Base-by-base conservation (phyloP, 1,140 invertebrate genomes). In the Drosophila nigromelanica region DNA sequence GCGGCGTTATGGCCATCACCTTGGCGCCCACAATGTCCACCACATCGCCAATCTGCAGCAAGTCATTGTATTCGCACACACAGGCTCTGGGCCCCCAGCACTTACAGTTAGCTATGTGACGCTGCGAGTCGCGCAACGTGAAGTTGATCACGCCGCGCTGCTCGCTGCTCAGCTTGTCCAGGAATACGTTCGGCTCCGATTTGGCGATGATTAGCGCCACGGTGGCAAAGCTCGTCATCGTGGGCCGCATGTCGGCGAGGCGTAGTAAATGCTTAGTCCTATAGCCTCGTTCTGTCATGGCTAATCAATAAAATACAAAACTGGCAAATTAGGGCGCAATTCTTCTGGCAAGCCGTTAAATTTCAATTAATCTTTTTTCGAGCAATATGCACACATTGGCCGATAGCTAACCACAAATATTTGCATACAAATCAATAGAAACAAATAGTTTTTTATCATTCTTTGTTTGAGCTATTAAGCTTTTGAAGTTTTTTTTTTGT, bases 71-170 rank as follows among this genome's bases (percentile, higher is more conserved):
- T n/a, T 80, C 74, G 2, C 80, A 66, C 10, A 92, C 74, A n/a
- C 67, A 66, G 40, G 62, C 63, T 7, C 71, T 59, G 8, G 67
- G 42, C 5, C 89, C 89, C 91, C 91, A 92, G 56, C 67, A 89
- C 52, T 83, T 91, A 64, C 90, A 91, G 61, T 89, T 91, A 15
- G 76, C 77, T 4, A 91, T 69, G 30, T 83, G 67, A 4, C 50
- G 15, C 39, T 73, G 58, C 1, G 76, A 63, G 40, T 91, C 91
- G 11, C 91, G 82, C 15, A 92, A 8, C 0, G 91, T 92, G 5
- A 92, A 74, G 14, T 33, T 73, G 1, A 92, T 76, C 1, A 91
- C 90, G 1, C 90, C 89, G 0, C 83, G 78, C 15, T 76, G 59
- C 7, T 77, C 72, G 7, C 40, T 73, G 21, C 58, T 78, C 14